These are phyloP conservation scores for Caenorhabditis sp. DNA, from an alignment of 2,888 invertebrate genomes.

Conservation along the genomic window DNA sequence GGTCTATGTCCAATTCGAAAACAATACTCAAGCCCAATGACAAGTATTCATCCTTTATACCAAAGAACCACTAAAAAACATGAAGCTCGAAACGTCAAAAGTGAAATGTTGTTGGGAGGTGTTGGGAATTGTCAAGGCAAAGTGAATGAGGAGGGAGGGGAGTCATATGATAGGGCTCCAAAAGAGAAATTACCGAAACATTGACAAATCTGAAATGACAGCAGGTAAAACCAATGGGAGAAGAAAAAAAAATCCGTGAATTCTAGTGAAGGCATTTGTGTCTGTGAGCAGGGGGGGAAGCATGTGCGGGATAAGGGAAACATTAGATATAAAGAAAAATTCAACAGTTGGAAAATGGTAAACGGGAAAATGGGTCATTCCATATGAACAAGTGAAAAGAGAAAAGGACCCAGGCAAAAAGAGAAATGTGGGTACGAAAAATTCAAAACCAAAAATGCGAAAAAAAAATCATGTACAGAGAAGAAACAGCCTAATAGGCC, in stretches of 20 bases:
- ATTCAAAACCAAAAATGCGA: too few species aligned
- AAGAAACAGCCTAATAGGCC: too few species aligned
- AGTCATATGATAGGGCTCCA: constrained; percentile 9
- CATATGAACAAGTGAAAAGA: background rate
- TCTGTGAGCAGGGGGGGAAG: constrained; percentile 21
- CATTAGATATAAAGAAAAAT: background rate
- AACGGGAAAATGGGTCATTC: background rate
- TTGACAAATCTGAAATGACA: constrained; percentile 14
- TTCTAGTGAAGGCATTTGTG: background rate
- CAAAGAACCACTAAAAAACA: background rate
- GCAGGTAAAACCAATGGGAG: constrained; percentile 3
- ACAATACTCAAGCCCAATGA: too few species aligned
- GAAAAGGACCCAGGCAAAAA: background rate
- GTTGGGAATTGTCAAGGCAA: background rate
- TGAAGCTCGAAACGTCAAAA: background rate
- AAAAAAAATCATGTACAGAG: too few species aligned
- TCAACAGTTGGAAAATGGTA: background rate
- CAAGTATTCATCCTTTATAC: background rate
- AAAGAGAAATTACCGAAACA: background rate
- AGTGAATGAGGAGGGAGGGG: background rate
- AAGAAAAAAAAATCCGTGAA: constrained; percentile 1
- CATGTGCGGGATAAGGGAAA: constrained; percentile 24
- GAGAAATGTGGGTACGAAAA: background rate
- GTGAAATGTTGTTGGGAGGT: constrained; percentile 4
- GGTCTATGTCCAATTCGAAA: too few species aligned